phyloP scores from a whole-genome alignment of 92 coral and sea anemone genomes.

The Paramuricea clavata region DNA sequence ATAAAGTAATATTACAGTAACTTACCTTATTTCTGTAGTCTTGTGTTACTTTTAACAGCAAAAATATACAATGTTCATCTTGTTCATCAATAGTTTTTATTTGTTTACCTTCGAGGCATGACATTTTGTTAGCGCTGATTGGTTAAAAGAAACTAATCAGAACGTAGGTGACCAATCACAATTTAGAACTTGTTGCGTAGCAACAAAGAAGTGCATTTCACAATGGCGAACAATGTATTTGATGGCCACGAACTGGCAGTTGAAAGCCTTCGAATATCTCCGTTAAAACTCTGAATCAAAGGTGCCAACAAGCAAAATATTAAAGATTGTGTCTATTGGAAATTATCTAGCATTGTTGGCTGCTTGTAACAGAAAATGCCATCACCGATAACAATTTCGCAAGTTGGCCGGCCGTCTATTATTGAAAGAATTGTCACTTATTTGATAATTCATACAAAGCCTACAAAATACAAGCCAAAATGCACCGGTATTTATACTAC shows the following conservation, averaged over 20 bases:
- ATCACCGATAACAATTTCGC: background rate
- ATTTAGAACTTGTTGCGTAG: conserved; percentile 8
- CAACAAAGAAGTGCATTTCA: conserved; percentile 23
- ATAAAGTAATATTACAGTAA: background rate
- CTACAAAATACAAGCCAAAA: too few relatives aligned
- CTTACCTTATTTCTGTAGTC: conserved; percentile 3
- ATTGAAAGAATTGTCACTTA: too few relatives aligned
- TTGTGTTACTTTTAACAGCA: background rate
- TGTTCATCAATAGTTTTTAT: background rate
- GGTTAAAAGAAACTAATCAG: background rate
- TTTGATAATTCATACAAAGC: too few relatives aligned
- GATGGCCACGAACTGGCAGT: conserved; percentile 7
- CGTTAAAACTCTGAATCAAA: background rate
- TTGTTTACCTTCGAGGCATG: background rate
- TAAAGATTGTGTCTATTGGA: background rate
- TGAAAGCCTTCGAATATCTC: background rate
- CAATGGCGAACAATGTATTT: too few relatives aligned
- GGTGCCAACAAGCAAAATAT: background rate
- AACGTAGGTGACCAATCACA: conserved; percentile 26
- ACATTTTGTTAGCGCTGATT: conserved; percentile 9
- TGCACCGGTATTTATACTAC: too few relatives aligned
- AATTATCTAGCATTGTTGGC: background rate
- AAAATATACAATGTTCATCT: background rate
- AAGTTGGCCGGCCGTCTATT: conserved; percentile 5
- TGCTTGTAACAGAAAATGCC: conserved; percentile 13